Conservation (phyloP, 92 coral and sea anemone species). For the Metridium senile region DNA sequence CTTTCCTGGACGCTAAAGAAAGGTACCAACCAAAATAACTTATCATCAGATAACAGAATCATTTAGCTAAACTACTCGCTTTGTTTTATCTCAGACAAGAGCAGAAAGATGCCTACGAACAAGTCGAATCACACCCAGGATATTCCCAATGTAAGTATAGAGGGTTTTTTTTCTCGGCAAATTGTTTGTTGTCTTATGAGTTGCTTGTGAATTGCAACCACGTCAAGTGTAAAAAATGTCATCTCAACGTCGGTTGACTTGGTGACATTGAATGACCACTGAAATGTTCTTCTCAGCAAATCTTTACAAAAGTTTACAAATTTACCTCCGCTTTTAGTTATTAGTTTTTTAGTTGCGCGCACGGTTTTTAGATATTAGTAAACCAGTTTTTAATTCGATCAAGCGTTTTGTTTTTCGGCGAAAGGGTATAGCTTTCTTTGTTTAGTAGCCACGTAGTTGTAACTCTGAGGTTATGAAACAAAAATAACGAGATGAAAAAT, state of each 20-base stretch:
- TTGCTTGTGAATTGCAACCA: slow-evolving; percentile 60
- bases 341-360: too few relatives aligned
- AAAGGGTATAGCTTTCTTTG: not conserved
- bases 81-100: slow-evolving; percentile 65
- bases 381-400: not conserved
- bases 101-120: slow-evolving; percentile 89
- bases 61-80: not conserved
- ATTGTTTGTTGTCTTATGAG: slow-evolving; percentile 62
- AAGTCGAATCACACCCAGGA: slow-evolving; percentile 78
- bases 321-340: too few relatives aligned
- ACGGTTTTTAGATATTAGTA: too few relatives aligned
- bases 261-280: not conserved
- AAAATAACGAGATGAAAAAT: not conserved
- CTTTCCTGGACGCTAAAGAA: slow-evolving; percentile 98
- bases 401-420: not conserved
- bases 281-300: not conserved
- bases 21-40: slow-evolving; percentile 48
- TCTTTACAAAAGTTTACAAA: not conserved
- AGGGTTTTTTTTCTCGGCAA: slow-evolving; percentile 30
- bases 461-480: slow-evolving; percentile 1
- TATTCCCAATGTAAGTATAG: slow-evolving; percentile 93
- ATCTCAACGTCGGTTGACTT: not conserved
- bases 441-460: not conserved
- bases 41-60: not conserved
- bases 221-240: slow-evolving; percentile 7